These are phyloP conservation scores for Drosophila arawakana DNA, from an alignment of 1,140 invertebrate species.

Conservation along the genomic window DNA sequence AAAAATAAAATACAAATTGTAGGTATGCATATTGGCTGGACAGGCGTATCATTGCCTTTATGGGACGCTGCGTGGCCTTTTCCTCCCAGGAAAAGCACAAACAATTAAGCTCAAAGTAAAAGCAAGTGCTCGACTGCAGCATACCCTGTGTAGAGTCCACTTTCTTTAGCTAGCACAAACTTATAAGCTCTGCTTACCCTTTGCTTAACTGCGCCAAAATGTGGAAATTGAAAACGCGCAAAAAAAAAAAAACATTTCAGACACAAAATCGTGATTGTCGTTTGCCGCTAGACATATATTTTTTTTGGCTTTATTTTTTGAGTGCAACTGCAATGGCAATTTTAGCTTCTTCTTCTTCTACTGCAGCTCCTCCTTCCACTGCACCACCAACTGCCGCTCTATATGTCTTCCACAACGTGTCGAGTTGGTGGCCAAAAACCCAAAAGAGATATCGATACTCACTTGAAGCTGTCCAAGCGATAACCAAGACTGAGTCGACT, in stretches of 20 bases:
- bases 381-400: conserved; percentile 1
- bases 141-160: too few species aligned
- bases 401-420: conserved; percentile 16
- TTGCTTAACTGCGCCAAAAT: conserved; percentile 21
- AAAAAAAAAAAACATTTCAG: conserved; percentile 70
- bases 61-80: conserved; percentile 65
- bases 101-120: neutral
- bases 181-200: too few species aligned
- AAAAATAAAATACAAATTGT: conserved; percentile 28
- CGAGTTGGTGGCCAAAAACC: conserved; percentile 8
- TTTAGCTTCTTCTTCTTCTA: neutral
- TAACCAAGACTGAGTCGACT: conserved; percentile 2
- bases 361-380: conserved; percentile 1
- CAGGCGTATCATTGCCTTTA: conserved; percentile 43
- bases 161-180: too few species aligned
- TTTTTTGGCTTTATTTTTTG: conserved; percentile 28
- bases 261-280: conserved; percentile 81
- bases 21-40: conserved; percentile 42
- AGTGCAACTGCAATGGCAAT: conserved; percentile 14
- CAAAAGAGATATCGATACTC: conserved; percentile 31
- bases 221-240: conserved; percentile 78
- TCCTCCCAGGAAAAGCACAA: conserved; percentile 28
- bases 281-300: conserved; percentile 71
- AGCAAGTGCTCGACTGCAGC: too few species aligned
- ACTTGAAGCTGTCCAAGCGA: conserved; percentile 19